Conservation (phyloP, 2,113 vertebrate species). For the Myotis yumanensis region DNA sequence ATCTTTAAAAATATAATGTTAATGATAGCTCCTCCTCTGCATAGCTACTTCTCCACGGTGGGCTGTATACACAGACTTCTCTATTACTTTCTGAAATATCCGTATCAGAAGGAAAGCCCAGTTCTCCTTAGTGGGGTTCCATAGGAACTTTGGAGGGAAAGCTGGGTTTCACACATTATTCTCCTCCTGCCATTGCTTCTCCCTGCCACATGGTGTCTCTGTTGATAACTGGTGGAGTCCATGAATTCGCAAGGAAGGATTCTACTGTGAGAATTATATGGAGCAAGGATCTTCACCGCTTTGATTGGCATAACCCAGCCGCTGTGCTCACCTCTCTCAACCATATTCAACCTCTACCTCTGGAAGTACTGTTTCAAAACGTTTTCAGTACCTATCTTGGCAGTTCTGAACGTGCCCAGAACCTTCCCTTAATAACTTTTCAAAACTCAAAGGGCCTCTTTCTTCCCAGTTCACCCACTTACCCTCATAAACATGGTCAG, state of each 20-base stretch:
- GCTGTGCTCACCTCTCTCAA: not conserved
- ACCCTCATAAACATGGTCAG: not conserved
- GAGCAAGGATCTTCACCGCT: not conserved
- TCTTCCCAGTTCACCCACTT: not conserved
- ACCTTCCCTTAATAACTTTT: not conserved
- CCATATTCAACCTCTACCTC: not conserved
- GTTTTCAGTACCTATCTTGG: not conserved
- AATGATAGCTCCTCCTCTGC: not conserved
- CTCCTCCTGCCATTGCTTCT: conserved; percentile 54
- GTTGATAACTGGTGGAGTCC: conserved; percentile 29
- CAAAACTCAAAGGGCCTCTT: not conserved
- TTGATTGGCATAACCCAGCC: not conserved
- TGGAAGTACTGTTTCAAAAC: not conserved
- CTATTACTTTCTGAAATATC: not conserved
- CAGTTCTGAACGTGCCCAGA: not conserved
- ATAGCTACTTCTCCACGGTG: not conserved
- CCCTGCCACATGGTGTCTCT: conserved; percentile 69
- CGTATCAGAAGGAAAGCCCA: not conserved
- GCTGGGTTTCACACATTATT: not conserved
- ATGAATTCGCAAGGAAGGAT: not conserved
- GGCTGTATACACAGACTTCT: not conserved
- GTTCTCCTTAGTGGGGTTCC: not conserved
- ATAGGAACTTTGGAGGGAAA: not conserved
- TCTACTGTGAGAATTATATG: not conserved
- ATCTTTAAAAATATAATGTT: not conserved